phyloP scores from a whole-genome alignment of 2,113 vertebrate species.

The Pygoscelis antarcticus region DNA sequence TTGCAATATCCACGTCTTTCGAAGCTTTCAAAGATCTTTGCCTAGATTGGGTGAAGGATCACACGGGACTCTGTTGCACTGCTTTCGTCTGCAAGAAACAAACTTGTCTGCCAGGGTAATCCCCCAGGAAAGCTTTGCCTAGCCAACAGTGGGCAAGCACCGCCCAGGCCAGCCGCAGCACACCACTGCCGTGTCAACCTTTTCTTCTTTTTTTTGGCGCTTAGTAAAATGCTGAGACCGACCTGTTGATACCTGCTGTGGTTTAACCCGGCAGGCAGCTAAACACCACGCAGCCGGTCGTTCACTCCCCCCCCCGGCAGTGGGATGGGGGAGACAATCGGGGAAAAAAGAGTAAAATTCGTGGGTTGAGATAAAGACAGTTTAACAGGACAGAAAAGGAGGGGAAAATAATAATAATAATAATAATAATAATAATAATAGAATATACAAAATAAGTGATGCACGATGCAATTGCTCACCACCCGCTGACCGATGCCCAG shows the following conservation, averaged over 20 bases:
- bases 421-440: too few species aligned
- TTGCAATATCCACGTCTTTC: not conserved
- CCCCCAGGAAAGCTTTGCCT: not conserved
- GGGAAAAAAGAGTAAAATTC: too few species aligned
- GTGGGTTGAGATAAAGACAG: too few species aligned
- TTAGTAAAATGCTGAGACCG: not conserved
- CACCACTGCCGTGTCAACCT: not conserved
- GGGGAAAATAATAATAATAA: too few species aligned
- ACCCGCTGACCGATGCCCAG: too few species aligned
- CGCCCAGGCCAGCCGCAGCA: fast-evolving
- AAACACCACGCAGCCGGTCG: too few species aligned
- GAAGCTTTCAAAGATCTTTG: not conserved
- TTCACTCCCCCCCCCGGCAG: too few species aligned
- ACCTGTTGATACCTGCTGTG: not conserved
- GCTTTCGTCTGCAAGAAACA: not conserved
- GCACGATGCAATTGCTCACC: too few species aligned
- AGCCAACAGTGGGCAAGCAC: not conserved
- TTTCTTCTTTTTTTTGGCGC: not conserved
- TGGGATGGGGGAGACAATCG: too few species aligned
- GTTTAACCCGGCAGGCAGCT: too few species aligned
- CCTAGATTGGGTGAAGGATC: not conserved
- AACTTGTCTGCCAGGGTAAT: not conserved
- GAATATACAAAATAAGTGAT: too few species aligned
- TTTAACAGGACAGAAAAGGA: too few species aligned
- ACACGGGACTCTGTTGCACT: not conserved